phyloP scores from a whole-genome alignment of 2,888 invertebrate genomes.

The Gonocerus acuteangulatus region DNA sequence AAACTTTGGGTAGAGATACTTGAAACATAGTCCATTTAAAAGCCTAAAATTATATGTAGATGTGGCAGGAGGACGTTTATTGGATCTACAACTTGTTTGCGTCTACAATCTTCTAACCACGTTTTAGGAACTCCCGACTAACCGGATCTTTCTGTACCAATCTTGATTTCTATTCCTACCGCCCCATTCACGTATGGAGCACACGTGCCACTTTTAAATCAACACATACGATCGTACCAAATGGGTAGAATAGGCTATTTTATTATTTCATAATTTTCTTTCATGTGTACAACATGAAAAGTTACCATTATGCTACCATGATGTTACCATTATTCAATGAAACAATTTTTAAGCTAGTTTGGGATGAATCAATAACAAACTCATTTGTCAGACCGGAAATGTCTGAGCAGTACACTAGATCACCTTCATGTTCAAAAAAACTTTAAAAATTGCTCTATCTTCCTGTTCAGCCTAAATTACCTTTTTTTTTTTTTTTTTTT shows the following conservation, averaged over 20 bases:
- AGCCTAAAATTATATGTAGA: too few species aligned
- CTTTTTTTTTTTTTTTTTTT: too few species aligned
- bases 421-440: slow-evolving; percentile 7
- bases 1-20: too few species aligned
- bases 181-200: slow-evolving; percentile 38
- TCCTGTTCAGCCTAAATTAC: too few species aligned
- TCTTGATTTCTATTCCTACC: slow-evolving; percentile 28
- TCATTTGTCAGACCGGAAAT: slow-evolving; percentile 7
- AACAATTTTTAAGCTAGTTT: slow-evolving; percentile 37
- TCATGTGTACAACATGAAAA: slow-evolving; percentile 31
- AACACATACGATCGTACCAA: slow-evolving; percentile 33
- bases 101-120: too few species aligned
- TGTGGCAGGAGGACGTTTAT: too few species aligned
- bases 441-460: too few species aligned
- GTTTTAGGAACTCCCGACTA: too few species aligned
- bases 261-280: slow-evolving; percentile 35
- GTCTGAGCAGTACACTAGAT: slow-evolving; percentile 3
- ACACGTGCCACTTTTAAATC: slow-evolving; percentile 35
- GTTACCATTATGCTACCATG: slow-evolving; percentile 35
- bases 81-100: too few species aligned
- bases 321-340: slow-evolving; percentile 40
- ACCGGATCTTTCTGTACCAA: slow-evolving; percentile 12
- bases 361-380: slow-evolving; percentile 37
- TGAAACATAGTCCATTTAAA: too few species aligned
- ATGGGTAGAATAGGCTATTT: slow-evolving; percentile 34